These are phyloP conservation scores for Acipenser ruthenus DNA, from an alignment of 2,797 vertebrate species.

Conservation along the genomic window DNA sequence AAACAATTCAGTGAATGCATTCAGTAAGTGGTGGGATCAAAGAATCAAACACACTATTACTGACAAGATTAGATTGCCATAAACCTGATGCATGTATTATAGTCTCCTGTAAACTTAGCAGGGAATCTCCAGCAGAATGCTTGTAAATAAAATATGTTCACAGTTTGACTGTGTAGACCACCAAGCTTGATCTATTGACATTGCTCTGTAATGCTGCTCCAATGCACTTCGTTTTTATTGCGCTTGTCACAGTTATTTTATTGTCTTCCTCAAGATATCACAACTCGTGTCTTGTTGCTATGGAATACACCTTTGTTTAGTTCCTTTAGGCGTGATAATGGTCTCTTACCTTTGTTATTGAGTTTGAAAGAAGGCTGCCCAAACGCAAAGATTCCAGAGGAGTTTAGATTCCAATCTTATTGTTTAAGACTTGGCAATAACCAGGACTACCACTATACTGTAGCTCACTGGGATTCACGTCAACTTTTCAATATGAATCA, in stretches of 20 bases:
- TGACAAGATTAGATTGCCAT: slow-evolving; percentile 56
- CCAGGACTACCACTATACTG: slow-evolving; percentile 21
- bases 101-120: slow-evolving; percentile 63
- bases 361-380: slow-evolving; percentile 32
- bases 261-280: slow-evolving; percentile 26
- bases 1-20: slow-evolving; percentile 15
- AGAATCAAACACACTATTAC: slow-evolving; percentile 14
- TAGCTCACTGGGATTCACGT: too few relatives aligned
- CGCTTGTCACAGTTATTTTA: neutral
- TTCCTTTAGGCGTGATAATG: slow-evolving; percentile 35
- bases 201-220: neutral
- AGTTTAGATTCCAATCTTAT: slow-evolving; percentile 51
- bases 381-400: slow-evolving; percentile 37
- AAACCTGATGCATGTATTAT: slow-evolving; percentile 59
- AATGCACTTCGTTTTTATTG: neutral
- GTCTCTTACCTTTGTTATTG: slow-evolving; percentile 35
- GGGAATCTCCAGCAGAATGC: slow-evolving; percentile 53
- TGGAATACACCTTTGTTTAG: slow-evolving; percentile 34
- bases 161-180: slow-evolving; percentile 50
- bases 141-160: slow-evolving; percentile 55
- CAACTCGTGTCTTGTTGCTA: slow-evolving; percentile 27
- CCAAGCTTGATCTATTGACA: slow-evolving; percentile 37
- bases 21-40: slow-evolving; percentile 32
- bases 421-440: slow-evolving; percentile 32
- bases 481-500: too few relatives aligned